These are phyloP conservation scores for Galeopsomyia nigrocyanea DNA, from an alignment of 2,888 invertebrate genomes.

Conservation along the genomic window DNA sequence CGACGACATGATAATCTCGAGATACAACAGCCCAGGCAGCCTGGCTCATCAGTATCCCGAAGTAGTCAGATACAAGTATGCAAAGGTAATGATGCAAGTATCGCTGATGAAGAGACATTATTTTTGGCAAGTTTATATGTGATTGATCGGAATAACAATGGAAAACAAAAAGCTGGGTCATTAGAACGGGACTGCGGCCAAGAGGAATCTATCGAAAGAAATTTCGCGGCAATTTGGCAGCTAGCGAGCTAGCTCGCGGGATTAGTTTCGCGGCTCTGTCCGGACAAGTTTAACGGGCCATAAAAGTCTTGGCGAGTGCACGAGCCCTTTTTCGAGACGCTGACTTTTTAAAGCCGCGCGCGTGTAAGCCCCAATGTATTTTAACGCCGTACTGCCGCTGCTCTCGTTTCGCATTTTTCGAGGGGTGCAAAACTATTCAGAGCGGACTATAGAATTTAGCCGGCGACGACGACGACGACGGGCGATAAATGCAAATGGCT, in stretches of 20 bases:
- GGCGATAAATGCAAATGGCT: too few species aligned
- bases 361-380: too few species aligned
- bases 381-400: too few species aligned
- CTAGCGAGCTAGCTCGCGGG: not conserved
- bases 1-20: constrained; percentile 74
- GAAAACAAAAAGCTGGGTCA: too few species aligned
- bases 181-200: constrained; percentile 22
- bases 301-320: constrained; percentile 43
- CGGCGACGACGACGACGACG: too few species aligned
- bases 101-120: too few species aligned
- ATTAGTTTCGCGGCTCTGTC: not conserved
- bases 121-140: too few species aligned
- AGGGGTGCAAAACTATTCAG: too few species aligned
- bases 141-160: too few species aligned
- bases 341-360: too few species aligned
- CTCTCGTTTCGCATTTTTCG: too few species aligned
- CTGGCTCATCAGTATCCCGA: constrained; percentile 77
- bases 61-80: constrained; percentile 78
- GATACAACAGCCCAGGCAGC: constrained; percentile 76
- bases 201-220: not conserved
- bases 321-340: not conserved
- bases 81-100: constrained; percentile 73
- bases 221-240: constrained; percentile 21
- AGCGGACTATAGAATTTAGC: too few species aligned
- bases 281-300: constrained; percentile 47